Evolutionary conservation across 1,140 invertebrate genomes (phyloP), one percentile per base, ranked within the genome.

Genomic region (Hermatobates lingyangjiaoensis): DNA sequence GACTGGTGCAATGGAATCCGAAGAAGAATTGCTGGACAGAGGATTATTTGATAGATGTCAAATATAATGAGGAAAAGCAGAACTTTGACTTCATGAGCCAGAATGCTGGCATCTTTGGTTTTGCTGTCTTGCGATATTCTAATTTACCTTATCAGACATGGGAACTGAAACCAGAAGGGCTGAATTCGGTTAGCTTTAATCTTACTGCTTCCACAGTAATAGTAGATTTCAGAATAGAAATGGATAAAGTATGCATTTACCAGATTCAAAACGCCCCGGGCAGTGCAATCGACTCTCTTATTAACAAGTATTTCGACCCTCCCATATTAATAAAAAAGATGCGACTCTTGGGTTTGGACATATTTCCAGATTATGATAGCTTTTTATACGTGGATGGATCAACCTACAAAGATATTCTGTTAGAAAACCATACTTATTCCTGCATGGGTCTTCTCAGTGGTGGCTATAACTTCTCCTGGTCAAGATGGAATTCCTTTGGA

Each of bases 341-440:
- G 53, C 73, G 74, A 53, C 67, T 68, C 27, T 73, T 76, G 4
- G 87, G 87, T n/a, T 77, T 90, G 30, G 87, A 92, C 63, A 68
- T 94, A n/a, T 94, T 93, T 64, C 89, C 89, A 0, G 78, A 80
- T 52, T 75, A 77, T 53, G 90, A 93, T 66, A 84, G 81, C 0
- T 77, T 79, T 57, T 81, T 80, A 60, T 87, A 90, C 64, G 73
- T 90, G 7, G 84, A 87, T 62, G 79, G 78, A 2, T 65, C 73
- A 1, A 73, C 79, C 34, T 70, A 76, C 42, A 89, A 88, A 60
- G 78, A 86, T 58, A 76, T 74, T 58, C 71, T 80, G 1, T 72
- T 79, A 54, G 87, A 90, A 64, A 74, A 80, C 50, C 82, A 88
- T 64, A 66, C 82, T 15, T 89, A 91, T 60, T 74, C 77, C 40